Evolutionary conservation across 1,140 invertebrate species (phyloP).

Genomic region (Euwallacea similis): DNA sequence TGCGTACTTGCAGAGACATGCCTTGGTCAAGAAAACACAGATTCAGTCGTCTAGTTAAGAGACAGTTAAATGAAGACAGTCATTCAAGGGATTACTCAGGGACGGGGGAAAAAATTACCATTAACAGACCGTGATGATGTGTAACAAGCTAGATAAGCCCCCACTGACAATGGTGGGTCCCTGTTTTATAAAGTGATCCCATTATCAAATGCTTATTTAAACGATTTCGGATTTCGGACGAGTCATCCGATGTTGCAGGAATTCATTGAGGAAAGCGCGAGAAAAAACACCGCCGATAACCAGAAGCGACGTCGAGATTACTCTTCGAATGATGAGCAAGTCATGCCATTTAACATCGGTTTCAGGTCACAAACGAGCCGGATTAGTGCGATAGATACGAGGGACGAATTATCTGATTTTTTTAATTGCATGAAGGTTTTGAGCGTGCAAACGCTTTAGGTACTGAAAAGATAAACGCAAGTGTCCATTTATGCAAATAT

Average conservation of each 20-base stretch:
- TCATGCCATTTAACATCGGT: conserved; percentile 31
- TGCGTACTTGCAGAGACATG: too few relatives aligned
- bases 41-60: too few relatives aligned
- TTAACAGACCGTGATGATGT: conserved; percentile 31
- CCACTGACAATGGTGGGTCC: conserved; percentile 23
- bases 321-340: conserved; percentile 27
- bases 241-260: conserved; percentile 34
- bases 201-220: conserved; percentile 40
- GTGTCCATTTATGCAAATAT: conserved; percentile 34
- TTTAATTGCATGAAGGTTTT: too few relatives aligned
- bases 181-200: conserved; percentile 39
- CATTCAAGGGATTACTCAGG: too few relatives aligned
- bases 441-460: too few relatives aligned
- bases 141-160: conserved; percentile 33
- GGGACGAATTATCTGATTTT: too few relatives aligned
- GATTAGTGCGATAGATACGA: neutral
- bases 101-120: neutral
- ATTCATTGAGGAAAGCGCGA: conserved; percentile 37
- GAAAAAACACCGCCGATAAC: conserved; percentile 33
- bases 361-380: neutral
- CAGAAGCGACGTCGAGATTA: conserved; percentile 17
- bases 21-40: too few relatives aligned
- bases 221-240: conserved; percentile 31
- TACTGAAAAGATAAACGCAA: conserved; percentile 22
- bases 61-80: too few relatives aligned